phyloP scores from a whole-genome alignment of 2,797 vertebrate species.

The Anguilla marmorata region DNA sequence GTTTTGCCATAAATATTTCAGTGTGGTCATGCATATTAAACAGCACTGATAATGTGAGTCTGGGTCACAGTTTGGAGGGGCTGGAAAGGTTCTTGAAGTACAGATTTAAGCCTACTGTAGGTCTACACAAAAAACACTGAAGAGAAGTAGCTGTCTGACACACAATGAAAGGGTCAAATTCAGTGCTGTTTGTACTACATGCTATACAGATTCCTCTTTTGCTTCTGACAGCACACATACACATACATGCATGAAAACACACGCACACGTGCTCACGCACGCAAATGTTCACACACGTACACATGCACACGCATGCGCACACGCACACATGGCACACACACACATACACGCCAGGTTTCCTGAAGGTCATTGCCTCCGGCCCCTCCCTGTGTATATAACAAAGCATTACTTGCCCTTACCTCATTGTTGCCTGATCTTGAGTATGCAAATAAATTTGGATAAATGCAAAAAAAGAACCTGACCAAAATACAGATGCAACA shows the following conservation, averaged over 20 bases:
- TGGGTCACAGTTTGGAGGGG: neutral
- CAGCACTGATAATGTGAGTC: neutral
- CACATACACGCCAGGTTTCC: conserved; percentile 13
- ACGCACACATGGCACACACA: neutral
- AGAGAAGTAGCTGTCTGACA: neutral
- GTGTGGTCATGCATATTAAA: neutral
- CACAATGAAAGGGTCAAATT: neutral
- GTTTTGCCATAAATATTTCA: neutral
- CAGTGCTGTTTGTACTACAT: neutral
- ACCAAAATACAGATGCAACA: neutral
- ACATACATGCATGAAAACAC: neutral
- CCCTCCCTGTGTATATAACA: neutral
- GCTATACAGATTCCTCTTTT: neutral
- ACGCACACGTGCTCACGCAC: neutral
- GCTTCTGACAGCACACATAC: neutral
- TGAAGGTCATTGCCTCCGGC: conserved; percentile 45
- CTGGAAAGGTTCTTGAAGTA: neutral
- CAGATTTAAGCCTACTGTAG: neutral
- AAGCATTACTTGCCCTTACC: neutral
- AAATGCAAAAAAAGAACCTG: neutral
- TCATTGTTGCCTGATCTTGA: neutral
- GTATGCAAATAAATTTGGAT: neutral
- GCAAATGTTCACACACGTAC: neutral
- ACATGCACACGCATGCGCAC: conserved; percentile 17
- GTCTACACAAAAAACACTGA: neutral